phyloP scores from a whole-genome alignment of 2,113 vertebrate species.

The Chionomys nivalis region DNA sequence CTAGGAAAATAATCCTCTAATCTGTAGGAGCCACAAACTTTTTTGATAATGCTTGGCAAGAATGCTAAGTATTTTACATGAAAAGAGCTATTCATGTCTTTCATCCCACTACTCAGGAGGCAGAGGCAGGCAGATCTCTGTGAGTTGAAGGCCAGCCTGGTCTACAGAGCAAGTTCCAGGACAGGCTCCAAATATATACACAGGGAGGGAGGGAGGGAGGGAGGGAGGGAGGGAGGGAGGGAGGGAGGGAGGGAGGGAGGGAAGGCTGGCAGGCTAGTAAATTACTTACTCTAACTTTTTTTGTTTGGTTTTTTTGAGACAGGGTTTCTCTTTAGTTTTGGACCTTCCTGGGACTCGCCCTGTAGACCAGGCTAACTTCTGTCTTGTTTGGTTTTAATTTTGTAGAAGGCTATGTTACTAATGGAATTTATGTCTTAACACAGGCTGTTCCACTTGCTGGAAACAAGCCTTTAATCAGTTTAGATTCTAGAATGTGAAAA shows the following conservation, averaged over 20 bases:
- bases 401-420: neutral
- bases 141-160: too few species aligned
- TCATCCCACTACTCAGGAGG: too few species aligned
- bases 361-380: neutral
- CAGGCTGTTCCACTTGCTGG: neutral
- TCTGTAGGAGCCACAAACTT: neutral
- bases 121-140: too few species aligned
- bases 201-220: too few species aligned
- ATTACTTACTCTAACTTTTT: neutral
- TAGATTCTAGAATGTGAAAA: constrained; percentile 9
- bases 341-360: too few species aligned
- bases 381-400: neutral
- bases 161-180: too few species aligned
- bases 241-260: too few species aligned
- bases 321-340: too few species aligned
- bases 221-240: too few species aligned
- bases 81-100: neutral
- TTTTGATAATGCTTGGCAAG: constrained; percentile 28
- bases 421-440: constrained; percentile 34
- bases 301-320: too few species aligned
- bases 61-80: neutral
- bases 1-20: neutral
- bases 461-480: constrained; percentile 28
- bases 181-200: too few species aligned
- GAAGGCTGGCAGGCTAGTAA: neutral